A percentile compares a stretch with the other conserved stretches of the same genome.
Evolutionary conservation across 2,113 vertebrate genomes (phyloP).

Genomic region (Psettodes erumei): DNA sequence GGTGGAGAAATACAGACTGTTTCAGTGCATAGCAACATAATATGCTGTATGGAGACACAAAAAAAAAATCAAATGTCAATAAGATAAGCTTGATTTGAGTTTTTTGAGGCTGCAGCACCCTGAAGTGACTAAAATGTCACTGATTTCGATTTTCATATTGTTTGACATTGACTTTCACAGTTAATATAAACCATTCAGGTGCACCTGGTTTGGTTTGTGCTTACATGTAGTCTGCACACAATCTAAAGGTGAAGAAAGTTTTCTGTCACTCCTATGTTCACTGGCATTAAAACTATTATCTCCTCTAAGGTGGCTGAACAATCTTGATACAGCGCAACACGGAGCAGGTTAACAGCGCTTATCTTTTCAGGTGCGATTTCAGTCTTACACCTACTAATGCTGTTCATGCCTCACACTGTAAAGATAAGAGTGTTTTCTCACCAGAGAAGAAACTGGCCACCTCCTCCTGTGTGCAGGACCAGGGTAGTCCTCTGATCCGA

Average conservation of each 20-base stretch:
- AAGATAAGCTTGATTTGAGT: background rate
- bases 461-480: conserved; percentile 87
- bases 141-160: background rate
- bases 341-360: background rate
- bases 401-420: background rate
- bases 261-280: background rate
- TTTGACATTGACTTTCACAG: background rate
- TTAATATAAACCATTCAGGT: background rate
- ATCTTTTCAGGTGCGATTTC: background rate
- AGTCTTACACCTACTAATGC: background rate
- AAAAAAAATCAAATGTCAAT: background rate
- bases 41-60: background rate
- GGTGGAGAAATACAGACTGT: too few species aligned
- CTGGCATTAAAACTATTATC: background rate
- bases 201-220: background rate
- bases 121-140: background rate
- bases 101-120: too few species aligned
- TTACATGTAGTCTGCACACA: background rate
- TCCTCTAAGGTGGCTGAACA: background rate
- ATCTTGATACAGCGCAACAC: background rate
- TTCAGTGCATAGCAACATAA: background rate
- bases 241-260: background rate
- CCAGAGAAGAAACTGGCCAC: conserved; percentile 87
- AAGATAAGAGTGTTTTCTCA: conserved; percentile 44
- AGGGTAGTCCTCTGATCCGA: conserved; percentile 87